Evolutionary conservation across 1,140 invertebrate species (phyloP).

Genomic region (Ctenoplectra terminalis): DNA sequence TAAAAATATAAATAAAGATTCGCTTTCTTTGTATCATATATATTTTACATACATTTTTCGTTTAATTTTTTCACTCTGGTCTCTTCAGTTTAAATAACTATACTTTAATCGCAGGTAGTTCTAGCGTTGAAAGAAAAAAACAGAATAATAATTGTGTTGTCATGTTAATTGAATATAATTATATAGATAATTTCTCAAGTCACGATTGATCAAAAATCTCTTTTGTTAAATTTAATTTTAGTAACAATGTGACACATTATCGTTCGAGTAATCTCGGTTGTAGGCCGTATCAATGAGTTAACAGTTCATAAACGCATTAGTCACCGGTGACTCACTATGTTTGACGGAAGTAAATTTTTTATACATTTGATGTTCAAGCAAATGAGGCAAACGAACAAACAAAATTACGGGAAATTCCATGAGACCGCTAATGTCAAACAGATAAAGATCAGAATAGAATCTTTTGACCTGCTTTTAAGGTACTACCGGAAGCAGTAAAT

Average conservation of each 20-base stretch:
- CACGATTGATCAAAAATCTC: too few relatives aligned
- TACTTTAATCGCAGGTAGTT: too few relatives aligned
- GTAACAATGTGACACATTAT: neutral
- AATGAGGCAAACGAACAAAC: neutral
- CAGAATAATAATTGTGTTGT: too few relatives aligned
- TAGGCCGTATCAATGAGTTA: neutral
- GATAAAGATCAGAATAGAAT: slow-evolving; percentile 4
- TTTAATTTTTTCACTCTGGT: too few relatives aligned
- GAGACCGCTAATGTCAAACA: neutral
- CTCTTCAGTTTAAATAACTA: too few relatives aligned
- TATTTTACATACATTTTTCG: too few relatives aligned
- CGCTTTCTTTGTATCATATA: too few relatives aligned
- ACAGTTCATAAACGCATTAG: neutral
- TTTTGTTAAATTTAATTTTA: too few relatives aligned
- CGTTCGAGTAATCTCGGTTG: neutral
- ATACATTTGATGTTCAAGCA: neutral
- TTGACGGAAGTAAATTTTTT: neutral
- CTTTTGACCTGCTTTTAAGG: slow-evolving; percentile 14
- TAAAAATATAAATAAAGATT: too few relatives aligned
- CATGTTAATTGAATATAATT: too few relatives aligned
- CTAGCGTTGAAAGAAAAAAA: too few relatives aligned
- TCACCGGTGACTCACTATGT: neutral
- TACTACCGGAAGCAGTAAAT: neutral
- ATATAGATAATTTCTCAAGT: too few relatives aligned
- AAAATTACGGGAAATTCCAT: neutral